Evolutionary conservation across 2,888 invertebrate genomes (phyloP).

Genomic region (Palloptera scutellata): DNA sequence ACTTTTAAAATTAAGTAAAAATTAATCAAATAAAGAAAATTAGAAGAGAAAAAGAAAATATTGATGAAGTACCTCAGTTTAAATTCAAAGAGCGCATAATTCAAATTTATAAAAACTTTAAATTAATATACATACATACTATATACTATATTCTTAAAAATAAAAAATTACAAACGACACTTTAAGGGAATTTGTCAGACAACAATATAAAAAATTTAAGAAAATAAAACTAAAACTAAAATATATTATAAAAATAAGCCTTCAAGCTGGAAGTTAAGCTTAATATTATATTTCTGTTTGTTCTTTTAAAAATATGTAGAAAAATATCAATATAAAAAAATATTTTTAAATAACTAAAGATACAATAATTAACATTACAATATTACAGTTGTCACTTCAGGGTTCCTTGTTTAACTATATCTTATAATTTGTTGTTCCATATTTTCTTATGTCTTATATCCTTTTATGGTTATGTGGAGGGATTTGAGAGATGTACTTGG

Average conservation of each 20-base stretch:
- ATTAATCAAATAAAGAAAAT: background rate
- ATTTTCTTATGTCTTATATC: too few species aligned
- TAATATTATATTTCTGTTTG: too few species aligned
- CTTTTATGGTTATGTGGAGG: too few species aligned
- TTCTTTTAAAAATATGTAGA: too few species aligned
- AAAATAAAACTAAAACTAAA: background rate
- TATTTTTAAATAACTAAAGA: too few species aligned
- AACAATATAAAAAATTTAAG: background rate
- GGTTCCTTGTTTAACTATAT: too few species aligned
- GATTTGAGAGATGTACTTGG: too few species aligned
- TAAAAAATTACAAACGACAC: slow-evolving; percentile 5
- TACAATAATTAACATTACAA: too few species aligned
- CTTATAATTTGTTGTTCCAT: too few species aligned
- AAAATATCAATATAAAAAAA: too few species aligned
- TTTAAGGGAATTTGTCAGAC: slow-evolving; percentile 24
- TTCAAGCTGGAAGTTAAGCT: background rate
- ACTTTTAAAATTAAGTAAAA: too few species aligned
- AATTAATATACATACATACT: background rate
- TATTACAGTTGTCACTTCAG: too few species aligned
- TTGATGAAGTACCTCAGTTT: slow-evolving; percentile 5
- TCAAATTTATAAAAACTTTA: background rate
- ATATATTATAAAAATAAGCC: background rate
- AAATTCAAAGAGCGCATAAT: background rate
- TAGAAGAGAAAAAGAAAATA: background rate
- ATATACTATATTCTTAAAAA: background rate